phyloP scores from a whole-genome alignment of 2,888 invertebrate genomes.

The Trissoscelio sp. region DNA sequence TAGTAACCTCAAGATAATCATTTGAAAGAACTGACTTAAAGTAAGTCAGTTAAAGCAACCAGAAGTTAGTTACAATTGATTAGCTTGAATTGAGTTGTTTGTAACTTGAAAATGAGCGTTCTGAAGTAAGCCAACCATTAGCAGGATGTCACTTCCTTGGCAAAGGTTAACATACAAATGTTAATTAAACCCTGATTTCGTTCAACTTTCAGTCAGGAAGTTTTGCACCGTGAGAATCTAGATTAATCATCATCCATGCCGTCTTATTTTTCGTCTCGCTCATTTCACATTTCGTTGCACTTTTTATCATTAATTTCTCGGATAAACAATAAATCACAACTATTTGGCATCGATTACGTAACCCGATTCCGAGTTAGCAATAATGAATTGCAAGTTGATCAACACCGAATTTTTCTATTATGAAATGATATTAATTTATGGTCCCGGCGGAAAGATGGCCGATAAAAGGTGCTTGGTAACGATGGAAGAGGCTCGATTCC shows the following conservation, averaged over 20 bases:
- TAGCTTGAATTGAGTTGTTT: too few relatives aligned
- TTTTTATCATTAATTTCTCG: conserved; percentile 7
- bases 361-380: conserved; percentile 2
- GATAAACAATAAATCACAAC: conserved; percentile 38
- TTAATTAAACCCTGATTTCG: conserved; percentile 38
- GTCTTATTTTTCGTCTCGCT: background rate
- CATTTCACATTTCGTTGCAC: conserved; percentile 25
- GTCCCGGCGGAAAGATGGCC: too few relatives aligned
- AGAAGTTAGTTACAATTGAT: too few relatives aligned
- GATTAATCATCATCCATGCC: conserved; percentile 47
- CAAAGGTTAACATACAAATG: conserved; percentile 32
- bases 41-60: too few relatives aligned
- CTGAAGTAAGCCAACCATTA: too few relatives aligned
- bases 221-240: conserved; percentile 44
- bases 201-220: conserved; percentile 52
- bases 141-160: conserved; percentile 31
- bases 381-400: conserved; percentile 34
- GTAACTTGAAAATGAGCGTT: too few relatives aligned
- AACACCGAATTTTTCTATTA: conserved; percentile 33
- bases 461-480: too few relatives aligned
- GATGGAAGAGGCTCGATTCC: too few relatives aligned
- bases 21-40: too few relatives aligned
- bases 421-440: conserved; percentile 49
- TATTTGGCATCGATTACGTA: conserved; percentile 29
- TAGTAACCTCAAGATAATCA: too few relatives aligned